Base-by-base conservation (phyloP, 2,888 invertebrate species). In the Mellilla xanthometata region DNA sequence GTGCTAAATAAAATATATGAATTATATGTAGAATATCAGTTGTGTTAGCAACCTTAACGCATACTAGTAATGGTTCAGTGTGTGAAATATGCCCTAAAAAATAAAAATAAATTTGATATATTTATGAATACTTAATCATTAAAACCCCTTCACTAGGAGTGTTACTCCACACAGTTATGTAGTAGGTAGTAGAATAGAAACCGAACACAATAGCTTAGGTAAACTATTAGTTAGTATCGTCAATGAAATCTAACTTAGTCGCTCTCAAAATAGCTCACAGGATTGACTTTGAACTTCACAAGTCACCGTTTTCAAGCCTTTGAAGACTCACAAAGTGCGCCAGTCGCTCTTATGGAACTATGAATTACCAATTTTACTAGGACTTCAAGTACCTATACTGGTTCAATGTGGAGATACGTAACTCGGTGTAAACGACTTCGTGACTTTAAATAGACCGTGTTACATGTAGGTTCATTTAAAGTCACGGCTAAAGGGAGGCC, bases 201-300 rank as follows among this genome's bases (percentile, higher is more conserved):
- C 36, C 13, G 15, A 44, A 53, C 31, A 66, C 58, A 66, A 68
- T 61, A 46, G 52, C 54, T 52, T 35, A 53, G 53, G 52, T 52
- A 60, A 60, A 49, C 60, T 58, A 61, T 57, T 60, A 58, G 54
- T 58, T 55, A 56, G 52, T 65, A 49, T 60, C 39, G 49, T 40
- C 52, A 66, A 62, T 63, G 58, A 62, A 64, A 55, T 41, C 50
- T 49, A 61, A 70, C 52, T 66, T 61, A 56, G 49, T 54, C 46
- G 33, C 36, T 39, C 62, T 60, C 57, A 60, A 71, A 70, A 71
- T 70, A 71, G 65, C 63, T 59, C 44, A 59, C 65, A 53, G 29
- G 31, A 61, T 56, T 71, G 70, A 72, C 73, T 72, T 73, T 71
- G 70, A 73, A 71, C 70, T 70, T 59, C 41, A 56, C 42, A 60